phyloP scores from a whole-genome alignment of 1,140 invertebrate species.

The Polyergus mexicanus region DNA sequence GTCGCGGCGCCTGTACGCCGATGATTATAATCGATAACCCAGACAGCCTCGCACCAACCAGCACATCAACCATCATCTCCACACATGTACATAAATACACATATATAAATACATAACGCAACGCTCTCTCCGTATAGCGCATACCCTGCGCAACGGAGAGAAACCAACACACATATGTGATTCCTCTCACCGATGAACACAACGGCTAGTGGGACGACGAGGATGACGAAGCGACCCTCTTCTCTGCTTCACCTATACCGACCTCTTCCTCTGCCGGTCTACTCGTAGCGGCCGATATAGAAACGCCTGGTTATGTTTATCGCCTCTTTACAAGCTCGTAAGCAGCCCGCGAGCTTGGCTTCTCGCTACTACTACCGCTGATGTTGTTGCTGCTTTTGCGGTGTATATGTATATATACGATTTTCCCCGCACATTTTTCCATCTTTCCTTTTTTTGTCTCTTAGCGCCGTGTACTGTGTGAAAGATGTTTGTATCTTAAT shows the following conservation, averaged over 20 bases:
- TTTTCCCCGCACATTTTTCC: constrained; percentile 18
- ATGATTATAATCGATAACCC: constrained; percentile 84
- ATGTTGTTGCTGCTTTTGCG: constrained; percentile 51
- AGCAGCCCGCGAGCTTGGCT: constrained; percentile 81
- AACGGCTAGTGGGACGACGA: constrained; percentile 33
- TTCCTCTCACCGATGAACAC: constrained; percentile 59
- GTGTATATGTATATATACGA: constrained; percentile 39
- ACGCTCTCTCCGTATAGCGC: constrained; percentile 1
- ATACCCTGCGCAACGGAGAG: constrained; percentile 45
- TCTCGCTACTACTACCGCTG: constrained; percentile 64
- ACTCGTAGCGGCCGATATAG: constrained; percentile 68
- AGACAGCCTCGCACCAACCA: constrained; percentile 60
- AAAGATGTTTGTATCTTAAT: constrained; percentile 28
- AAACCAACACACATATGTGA: constrained; percentile 70
- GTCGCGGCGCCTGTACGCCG: constrained; percentile 76
- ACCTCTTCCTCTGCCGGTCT: constrained; percentile 60
- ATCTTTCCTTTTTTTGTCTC: background rate
- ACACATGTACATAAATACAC: background rate
- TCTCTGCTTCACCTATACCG: constrained; percentile 60
- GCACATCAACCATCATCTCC: background rate
- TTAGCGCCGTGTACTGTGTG: background rate
- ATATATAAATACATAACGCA: background rate
- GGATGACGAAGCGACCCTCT: constrained; percentile 46
- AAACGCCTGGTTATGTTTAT: constrained; percentile 81
- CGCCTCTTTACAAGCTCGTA: constrained; percentile 85